A percentile compares a stretch with the other conserved stretches of the same genome.
These are phyloP conservation scores for Limnephilus marmoratus DNA, from an alignment of 2,888 invertebrate genomes.

Conservation along the genomic window DNA sequence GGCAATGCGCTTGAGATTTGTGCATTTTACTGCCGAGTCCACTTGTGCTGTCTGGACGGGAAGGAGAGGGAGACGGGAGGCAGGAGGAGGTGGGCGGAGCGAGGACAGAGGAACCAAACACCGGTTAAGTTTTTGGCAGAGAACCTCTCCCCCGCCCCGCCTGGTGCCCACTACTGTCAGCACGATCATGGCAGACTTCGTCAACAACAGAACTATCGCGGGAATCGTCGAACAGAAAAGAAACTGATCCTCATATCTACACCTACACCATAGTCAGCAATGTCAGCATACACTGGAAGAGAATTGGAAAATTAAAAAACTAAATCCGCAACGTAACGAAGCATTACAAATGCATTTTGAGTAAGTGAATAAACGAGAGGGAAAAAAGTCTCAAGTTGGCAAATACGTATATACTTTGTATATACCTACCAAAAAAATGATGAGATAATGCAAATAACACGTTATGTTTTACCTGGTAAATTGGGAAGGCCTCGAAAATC, in stretches of 20 bases:
- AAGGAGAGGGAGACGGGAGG: neutral
- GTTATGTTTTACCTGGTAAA: neutral
- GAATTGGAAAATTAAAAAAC: neutral
- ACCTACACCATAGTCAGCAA: neutral
- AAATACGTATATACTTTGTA: neutral
- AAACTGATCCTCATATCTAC: neutral
- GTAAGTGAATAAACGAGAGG: neutral
- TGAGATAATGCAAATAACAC: neutral
- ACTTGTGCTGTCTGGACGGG: conserved; percentile 8
- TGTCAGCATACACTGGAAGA: neutral
- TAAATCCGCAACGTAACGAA: neutral
- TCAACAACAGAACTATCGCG: neutral
- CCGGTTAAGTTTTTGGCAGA: conserved; percentile 39
- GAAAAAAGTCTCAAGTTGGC: neutral
- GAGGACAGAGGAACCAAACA: conserved; percentile 8
- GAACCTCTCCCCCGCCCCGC: conserved; percentile 11
- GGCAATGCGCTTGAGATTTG: conserved; percentile 14
- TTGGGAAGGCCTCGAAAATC: neutral
- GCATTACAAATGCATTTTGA: neutral
- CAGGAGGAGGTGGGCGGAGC: conserved; percentile 3
- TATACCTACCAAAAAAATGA: neutral
- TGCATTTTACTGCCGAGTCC: conserved; percentile 18
- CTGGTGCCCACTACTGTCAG: neutral
- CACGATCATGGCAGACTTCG: conserved; percentile 15
- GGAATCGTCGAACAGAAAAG: neutral